Conservation (phyloP, 2,888 invertebrate genomes). For the Hyposoter dolosus region DNA sequence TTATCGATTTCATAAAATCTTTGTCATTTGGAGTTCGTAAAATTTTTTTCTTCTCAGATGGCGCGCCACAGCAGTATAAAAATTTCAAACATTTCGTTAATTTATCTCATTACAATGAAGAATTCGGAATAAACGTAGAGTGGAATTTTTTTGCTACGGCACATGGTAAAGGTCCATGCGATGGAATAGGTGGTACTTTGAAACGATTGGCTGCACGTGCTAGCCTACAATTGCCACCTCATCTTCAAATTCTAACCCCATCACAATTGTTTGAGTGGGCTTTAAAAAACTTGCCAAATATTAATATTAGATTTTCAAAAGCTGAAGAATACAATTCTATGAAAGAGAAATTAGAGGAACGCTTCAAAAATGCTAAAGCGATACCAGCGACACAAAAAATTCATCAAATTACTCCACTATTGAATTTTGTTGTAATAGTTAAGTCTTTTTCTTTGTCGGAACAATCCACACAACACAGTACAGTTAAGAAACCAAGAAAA, state of each 20-base stretch:
- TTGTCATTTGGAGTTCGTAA: not conserved
- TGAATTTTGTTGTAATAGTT: not conserved
- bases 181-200: not conserved
- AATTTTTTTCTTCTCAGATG: slow-evolving; percentile 1
- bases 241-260: not conserved
- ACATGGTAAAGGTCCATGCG: not conserved
- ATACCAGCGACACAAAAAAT: slow-evolving; percentile 30
- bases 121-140: not conserved
- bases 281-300: not conserved
- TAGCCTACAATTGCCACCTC: not conserved
- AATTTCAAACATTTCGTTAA: not conserved
- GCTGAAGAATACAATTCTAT: not conserved
- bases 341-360: slow-evolving; percentile 11
- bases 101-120: slow-evolving; percentile 1
- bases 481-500: not conserved
- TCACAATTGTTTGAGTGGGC: not conserved
- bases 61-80: not conserved
- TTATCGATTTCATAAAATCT: slow-evolving; percentile 12
- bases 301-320: not conserved
- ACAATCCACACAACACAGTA: not conserved
- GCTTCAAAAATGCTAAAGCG: slow-evolving; percentile 6
- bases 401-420: slow-evolving; percentile 7
- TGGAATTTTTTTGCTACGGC: slow-evolving; percentile 1
- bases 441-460: not conserved
- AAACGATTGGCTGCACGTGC: not conserved